A percentile compares a stretch with the other conserved stretches of the same genome.
phyloP scores from a whole-genome alignment of 92 coral and sea anemone species.

The Phymanthus crucifer region DNA sequence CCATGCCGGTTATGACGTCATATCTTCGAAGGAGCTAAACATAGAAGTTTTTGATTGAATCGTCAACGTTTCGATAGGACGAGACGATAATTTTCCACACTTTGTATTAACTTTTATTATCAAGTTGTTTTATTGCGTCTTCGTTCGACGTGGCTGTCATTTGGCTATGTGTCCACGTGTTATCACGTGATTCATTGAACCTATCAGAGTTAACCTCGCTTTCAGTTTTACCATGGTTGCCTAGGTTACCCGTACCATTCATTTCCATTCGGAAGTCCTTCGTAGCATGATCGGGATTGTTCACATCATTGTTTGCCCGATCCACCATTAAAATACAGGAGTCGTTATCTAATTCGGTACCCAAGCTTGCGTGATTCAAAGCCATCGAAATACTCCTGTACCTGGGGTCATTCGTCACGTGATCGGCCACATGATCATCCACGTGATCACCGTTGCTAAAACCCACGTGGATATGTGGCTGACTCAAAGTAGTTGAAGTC shows the following conservation, averaged over 20 bases:
- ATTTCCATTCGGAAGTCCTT: background rate
- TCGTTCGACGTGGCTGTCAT: background rate
- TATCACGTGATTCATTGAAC: background rate
- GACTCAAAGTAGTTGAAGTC: constrained; percentile 18
- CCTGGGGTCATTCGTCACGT: background rate
- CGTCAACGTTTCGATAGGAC: background rate
- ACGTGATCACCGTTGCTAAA: background rate
- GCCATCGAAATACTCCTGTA: constrained; percentile 30
- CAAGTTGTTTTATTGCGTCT: background rate
- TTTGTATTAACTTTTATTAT: background rate
- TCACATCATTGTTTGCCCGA: background rate
- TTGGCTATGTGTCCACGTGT: background rate
- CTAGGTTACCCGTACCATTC: background rate
- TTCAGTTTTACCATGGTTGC: background rate
- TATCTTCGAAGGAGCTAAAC: too few relatives aligned
- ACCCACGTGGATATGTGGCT: constrained; percentile 9
- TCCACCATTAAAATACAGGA: background rate
- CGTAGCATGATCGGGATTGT: background rate
- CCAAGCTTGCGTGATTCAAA: constrained; percentile 1
- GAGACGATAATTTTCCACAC: background rate
- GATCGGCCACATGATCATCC: background rate
- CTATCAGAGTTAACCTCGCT: background rate
- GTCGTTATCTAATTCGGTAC: constrained; percentile 14
- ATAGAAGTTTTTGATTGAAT: too few relatives aligned
- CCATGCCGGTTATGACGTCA: constrained; percentile 12